Conservation (phyloP, 2,888 invertebrate genomes). For the Catonia carolina region DNA sequence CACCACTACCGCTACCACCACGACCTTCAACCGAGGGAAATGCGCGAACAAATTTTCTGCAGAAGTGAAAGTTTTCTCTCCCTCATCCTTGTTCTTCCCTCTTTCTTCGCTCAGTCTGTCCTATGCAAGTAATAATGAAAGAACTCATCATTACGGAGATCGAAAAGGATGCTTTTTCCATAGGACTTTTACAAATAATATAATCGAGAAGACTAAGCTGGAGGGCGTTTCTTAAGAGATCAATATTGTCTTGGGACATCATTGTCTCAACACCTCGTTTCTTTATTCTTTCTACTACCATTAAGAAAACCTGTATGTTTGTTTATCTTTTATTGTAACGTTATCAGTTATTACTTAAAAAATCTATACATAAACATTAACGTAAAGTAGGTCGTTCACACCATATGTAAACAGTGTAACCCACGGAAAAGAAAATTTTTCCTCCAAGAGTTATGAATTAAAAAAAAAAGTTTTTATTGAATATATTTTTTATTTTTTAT, state of each 20-base stretch:
- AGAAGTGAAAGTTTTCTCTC: constrained; percentile 25
- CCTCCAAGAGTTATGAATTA: too few species aligned
- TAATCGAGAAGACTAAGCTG: background rate
- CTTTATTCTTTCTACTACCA: too few species aligned
- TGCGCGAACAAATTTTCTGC: constrained; percentile 29
- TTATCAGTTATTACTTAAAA: too few species aligned
- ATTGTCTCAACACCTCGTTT: too few species aligned
- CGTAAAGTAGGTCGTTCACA: too few species aligned
- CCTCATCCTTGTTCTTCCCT: constrained; percentile 6
- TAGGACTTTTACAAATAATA: constrained; percentile 15
- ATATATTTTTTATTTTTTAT: too few species aligned
- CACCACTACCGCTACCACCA: constrained; percentile 1
- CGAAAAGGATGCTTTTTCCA: constrained; percentile 23
- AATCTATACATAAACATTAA: too few species aligned
- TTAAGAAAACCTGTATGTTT: too few species aligned
- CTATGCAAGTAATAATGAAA: constrained; percentile 27
- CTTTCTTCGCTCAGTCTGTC: constrained; percentile 4
- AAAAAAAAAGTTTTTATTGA: too few species aligned
- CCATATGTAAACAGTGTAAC: too few species aligned
- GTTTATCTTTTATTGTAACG: too few species aligned
- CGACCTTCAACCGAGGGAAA: constrained; percentile 20
- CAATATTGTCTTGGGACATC: constrained; percentile 10
- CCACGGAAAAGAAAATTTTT: too few species aligned
- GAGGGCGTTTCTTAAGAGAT: constrained; percentile 7
- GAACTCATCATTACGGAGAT: constrained; percentile 27